Base-by-base conservation (phyloP, 2,888 invertebrate genomes). In the Microctonus aethiopoides region DNA sequence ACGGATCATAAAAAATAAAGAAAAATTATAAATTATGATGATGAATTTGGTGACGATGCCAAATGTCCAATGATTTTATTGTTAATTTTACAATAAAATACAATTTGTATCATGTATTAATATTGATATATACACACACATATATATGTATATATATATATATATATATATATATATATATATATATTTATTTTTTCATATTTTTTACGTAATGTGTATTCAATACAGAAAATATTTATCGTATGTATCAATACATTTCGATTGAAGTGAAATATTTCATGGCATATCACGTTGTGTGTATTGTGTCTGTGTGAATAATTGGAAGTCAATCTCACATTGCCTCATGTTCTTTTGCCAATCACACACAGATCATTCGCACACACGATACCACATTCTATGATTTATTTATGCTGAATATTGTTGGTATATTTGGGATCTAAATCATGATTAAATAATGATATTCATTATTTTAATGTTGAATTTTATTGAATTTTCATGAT, bases 1-100 rank as follows among this genome's bases (percentile, higher is more conserved):
- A 66, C 70, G 64, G 57, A 65, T 67, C 60, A 56, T 54, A 29
- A 16, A 46, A 46, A 46, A 46, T 6, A 6, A 46, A 46, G 7
- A 6, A 36, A 36, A 36, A 36, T 36, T 36, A 5, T 36, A 10
- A 10, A 36, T 46, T 6, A 46, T 20, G 6, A 46, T 20, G 16
- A 46, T 46, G 1, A 46, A 46, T 46, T n/a, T 16, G 46, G 46
- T 46, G 46, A 46, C 46, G 16, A 20, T 20, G 3, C 46, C 16
- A 7, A 16, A 46, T 46, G 41, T 5, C 41, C 7, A 46, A 46
- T 46, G n/a, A 46, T 46, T 46, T 46, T 16, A 46, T 46, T 46
- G 16, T 46, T 46, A 7, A 46, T 46, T 46, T 46, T 46, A n/a
- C 46, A 46, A 46, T 46, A 46, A 46, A 46, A 46, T 3, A 1